phyloP scores from a whole-genome alignment of 2,888 invertebrate genomes.

The Gymnoscelis rufifasciata region DNA sequence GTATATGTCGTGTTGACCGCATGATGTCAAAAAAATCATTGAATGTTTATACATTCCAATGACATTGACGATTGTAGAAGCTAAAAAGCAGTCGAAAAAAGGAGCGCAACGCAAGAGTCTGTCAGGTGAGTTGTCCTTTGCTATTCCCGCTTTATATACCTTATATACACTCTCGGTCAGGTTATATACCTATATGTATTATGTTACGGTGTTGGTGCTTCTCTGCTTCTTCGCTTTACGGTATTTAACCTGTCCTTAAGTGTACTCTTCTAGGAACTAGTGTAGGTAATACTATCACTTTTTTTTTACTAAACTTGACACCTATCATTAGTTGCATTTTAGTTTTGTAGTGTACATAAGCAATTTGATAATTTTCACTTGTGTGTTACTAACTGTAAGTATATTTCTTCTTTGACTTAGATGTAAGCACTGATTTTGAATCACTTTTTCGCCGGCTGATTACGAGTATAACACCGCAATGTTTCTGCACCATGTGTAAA shows the following conservation, averaged over 20 bases:
- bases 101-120: constrained; percentile 83
- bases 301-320: constrained; percentile 25
- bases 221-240: constrained; percentile 43
- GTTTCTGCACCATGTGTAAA: constrained; percentile 22
- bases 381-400: constrained; percentile 19
- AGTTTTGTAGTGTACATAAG: constrained; percentile 26
- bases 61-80: constrained; percentile 83
- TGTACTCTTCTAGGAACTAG: constrained; percentile 37
- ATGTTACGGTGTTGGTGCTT: constrained; percentile 37
- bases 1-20: constrained; percentile 76
- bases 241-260: constrained; percentile 49
- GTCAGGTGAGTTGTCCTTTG: constrained; percentile 87
- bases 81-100: constrained; percentile 97
- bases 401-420: constrained; percentile 12
- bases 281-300: neutral
- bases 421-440: constrained; percentile 7
- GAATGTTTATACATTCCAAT: constrained; percentile 59
- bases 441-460: constrained; percentile 13
- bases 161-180: constrained; percentile 57
- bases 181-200: constrained; percentile 30
- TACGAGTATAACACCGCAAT: constrained; percentile 16
- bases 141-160: constrained; percentile 58
- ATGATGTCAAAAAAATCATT: constrained; percentile 69
- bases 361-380: constrained; percentile 22
- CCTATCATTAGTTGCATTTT: constrained; percentile 28